These are phyloP conservation scores for Dufourea novaeangliae DNA, from an alignment of 1,140 invertebrate species.

Conservation along the genomic window DNA sequence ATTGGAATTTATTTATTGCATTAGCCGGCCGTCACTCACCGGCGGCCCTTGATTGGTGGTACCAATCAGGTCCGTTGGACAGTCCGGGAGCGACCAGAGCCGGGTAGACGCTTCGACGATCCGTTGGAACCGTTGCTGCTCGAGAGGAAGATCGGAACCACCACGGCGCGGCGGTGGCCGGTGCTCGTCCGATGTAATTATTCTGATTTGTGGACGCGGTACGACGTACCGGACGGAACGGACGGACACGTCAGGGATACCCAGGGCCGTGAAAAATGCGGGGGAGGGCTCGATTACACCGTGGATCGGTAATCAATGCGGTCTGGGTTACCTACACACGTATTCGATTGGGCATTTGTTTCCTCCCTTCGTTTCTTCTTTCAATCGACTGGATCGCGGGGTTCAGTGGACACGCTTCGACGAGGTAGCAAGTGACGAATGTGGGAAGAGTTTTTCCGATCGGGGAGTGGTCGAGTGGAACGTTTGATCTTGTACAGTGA, in stretches of 20 bases:
- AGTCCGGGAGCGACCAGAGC: too few relatives aligned
- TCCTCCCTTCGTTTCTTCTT: neutral
- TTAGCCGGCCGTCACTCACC: constrained; percentile 69
- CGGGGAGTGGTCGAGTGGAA: neutral
- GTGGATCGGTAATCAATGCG: constrained; percentile 40
- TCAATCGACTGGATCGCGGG: too few relatives aligned
- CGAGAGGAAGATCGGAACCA: constrained; percentile 14
- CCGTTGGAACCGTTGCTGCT: neutral
- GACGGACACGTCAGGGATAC: too few relatives aligned
- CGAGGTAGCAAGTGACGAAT: too few relatives aligned
- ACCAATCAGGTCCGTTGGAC: constrained; percentile 64
- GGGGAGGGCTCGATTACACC: constrained; percentile 31
- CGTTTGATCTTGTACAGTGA: neutral
- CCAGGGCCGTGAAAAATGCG: constrained; percentile 29
- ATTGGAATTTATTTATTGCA: constrained; percentile 76
- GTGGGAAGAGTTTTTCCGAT: neutral
- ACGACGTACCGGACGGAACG: neutral
- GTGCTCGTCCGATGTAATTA: constrained; percentile 48
- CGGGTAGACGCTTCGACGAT: constrained; percentile 50
- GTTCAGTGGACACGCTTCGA: too few relatives aligned
- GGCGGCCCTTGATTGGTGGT: constrained; percentile 67
- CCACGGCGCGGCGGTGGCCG: neutral
- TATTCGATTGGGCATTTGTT: constrained; percentile 37
- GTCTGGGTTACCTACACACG: neutral
- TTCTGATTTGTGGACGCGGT: constrained; percentile 51